These are phyloP conservation scores for Odontamblyopus lacepedii DNA, from an alignment of 2,797 vertebrate species.

Conservation along the genomic window DNA sequence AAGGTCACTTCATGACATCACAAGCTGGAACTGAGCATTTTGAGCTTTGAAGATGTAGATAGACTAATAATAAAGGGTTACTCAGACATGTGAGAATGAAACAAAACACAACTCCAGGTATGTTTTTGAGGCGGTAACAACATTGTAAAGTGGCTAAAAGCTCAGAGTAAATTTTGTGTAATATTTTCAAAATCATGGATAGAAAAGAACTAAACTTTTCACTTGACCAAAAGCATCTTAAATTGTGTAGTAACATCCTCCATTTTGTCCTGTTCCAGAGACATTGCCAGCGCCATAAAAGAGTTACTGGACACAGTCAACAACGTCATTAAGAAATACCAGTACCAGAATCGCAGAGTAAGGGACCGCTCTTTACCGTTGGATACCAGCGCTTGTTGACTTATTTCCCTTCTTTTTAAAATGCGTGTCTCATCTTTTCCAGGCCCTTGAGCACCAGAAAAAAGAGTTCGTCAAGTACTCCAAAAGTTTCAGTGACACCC, in stretches of 20 bases:
- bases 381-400: background rate
- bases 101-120: no score
- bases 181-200: background rate
- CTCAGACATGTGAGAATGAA: no score
- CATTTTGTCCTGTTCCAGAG: slow-evolving; percentile 73
- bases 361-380: slow-evolving; percentile 47
- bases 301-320: slow-evolving; percentile 99
- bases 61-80: no score
- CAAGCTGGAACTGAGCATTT: no score
- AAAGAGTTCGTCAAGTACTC: slow-evolving; percentile 99
- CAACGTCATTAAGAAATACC: slow-evolving; percentile 99
- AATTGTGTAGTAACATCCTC: background rate
- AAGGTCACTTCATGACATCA: no score
- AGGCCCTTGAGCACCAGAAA: slow-evolving; percentile 98
- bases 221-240: no score
- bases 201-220: background rate
- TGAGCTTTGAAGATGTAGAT: no score
- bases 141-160: no score
- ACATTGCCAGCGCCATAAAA: slow-evolving; percentile 99
- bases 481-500: slow-evolving; percentile 98
- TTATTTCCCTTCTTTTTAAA: background rate
- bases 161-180: no score
- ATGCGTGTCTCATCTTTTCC: slow-evolving; percentile 12
- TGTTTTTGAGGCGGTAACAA: no score
- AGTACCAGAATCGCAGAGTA: slow-evolving; percentile 99